phyloP scores from a whole-genome alignment of 2,113 vertebrate genomes.

The Collichthys lucidus region DNA sequence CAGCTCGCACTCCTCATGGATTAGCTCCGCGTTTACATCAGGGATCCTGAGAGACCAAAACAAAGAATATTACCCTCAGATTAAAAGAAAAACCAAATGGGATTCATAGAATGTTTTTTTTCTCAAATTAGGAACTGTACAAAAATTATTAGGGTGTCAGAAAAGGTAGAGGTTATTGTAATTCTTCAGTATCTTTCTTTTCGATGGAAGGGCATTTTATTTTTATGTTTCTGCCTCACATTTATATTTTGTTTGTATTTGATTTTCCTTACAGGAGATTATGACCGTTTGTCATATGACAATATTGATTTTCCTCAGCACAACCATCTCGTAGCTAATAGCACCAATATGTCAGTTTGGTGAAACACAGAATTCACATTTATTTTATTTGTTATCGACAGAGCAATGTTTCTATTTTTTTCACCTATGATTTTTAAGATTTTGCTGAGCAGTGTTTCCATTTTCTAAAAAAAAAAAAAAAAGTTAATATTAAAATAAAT shows the following conservation, averaged over 20 bases:
- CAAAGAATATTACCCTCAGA: not conserved
- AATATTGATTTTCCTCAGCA: not conserved
- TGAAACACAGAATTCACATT: not conserved
- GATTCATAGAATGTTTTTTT: not conserved
- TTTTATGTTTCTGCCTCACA: too few relatives aligned
- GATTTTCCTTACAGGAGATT: not conserved
- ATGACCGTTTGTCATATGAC: not conserved
- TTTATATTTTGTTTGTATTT: not conserved
- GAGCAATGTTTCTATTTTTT: not conserved
- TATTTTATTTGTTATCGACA: not conserved
- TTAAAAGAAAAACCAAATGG: not conserved
- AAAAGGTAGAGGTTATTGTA: not conserved
- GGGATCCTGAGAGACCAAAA: conserved; percentile 40
- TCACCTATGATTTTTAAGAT: too few relatives aligned
- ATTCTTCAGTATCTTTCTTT: not conserved
- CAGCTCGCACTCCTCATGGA: conserved; percentile 63
- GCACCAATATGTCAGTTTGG: not conserved
- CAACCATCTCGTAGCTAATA: not conserved
- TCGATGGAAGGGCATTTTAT: too few relatives aligned
- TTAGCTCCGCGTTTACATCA: too few relatives aligned
- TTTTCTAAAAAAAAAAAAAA: too few relatives aligned
- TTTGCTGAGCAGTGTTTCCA: too few relatives aligned
- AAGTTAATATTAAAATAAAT: too few relatives aligned
- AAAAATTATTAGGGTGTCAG: not conserved
- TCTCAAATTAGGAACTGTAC: not conserved